Evolutionary conservation across 2,797 vertebrate species (phyloP).

Genomic region (Lophius americanus): DNA sequence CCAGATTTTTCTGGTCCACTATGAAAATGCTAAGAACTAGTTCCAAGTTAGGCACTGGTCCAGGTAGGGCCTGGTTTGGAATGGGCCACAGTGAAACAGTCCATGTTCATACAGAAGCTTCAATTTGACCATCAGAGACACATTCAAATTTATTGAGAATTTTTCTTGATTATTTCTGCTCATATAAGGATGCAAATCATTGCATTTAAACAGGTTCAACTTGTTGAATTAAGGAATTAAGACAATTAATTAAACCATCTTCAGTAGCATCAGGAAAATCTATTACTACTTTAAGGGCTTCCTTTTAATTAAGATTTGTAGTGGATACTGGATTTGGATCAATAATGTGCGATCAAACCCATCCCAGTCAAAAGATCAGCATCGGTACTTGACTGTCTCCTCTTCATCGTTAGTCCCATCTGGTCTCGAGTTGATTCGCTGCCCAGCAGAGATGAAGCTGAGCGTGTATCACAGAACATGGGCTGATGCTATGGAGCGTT

Average conservation of each 20-base stretch:
- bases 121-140: too few species aligned
- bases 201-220: too few species aligned
- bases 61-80: too few species aligned
- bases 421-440: constrained; percentile 1
- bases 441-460: constrained; percentile 27
- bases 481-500: neutral
- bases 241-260: neutral
- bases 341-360: neutral
- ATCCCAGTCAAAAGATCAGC: neutral
- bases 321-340: neutral
- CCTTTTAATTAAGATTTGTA: neutral
- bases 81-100: too few species aligned
- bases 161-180: too few species aligned
- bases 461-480: constrained; percentile 33
- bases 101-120: too few species aligned
- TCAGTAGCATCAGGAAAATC: neutral
- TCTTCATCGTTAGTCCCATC: neutral
- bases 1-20: too few species aligned
- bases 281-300: neutral
- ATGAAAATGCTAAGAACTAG: too few species aligned
- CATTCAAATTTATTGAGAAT: too few species aligned
- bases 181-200: too few species aligned
- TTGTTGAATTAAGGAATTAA: too few species aligned
- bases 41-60: too few species aligned
- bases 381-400: neutral